phyloP scores from a whole-genome alignment of 2,888 invertebrate genomes.

The Rhaphigaster nebulosa region DNA sequence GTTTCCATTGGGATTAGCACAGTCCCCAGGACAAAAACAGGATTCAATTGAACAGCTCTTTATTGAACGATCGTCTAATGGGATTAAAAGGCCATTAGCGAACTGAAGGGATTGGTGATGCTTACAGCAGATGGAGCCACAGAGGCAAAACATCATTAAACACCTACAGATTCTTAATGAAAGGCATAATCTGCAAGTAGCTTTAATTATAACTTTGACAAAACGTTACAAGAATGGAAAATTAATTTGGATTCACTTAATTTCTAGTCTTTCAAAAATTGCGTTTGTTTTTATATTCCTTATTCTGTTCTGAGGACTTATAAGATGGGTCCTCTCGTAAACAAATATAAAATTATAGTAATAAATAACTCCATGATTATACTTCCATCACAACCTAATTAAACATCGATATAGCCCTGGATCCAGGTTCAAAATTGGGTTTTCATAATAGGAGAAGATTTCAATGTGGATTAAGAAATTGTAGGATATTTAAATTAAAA shows the following conservation, averaged over 20 bases:
- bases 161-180: neutral
- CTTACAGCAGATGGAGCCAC: slow-evolving; percentile 33
- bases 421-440: too few relatives aligned
- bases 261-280: too few relatives aligned
- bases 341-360: too few relatives aligned
- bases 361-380: too few relatives aligned
- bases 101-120: slow-evolving; percentile 30
- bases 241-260: neutral
- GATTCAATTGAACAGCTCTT: slow-evolving; percentile 36
- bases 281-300: too few relatives aligned
- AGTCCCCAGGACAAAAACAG: slow-evolving; percentile 2
- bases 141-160: slow-evolving; percentile 34
- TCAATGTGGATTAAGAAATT: too few relatives aligned
- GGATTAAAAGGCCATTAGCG: slow-evolving; percentile 33
- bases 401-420: too few relatives aligned
- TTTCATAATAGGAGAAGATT: too few relatives aligned
- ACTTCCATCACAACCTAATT: too few relatives aligned
- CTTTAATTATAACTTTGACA: neutral
- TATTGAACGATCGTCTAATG: slow-evolving; percentile 40
- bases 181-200: neutral
- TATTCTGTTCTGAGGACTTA: too few relatives aligned
- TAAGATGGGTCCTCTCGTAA: too few relatives aligned
- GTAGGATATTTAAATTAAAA: too few relatives aligned
- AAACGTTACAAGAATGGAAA: neutral
- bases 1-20: slow-evolving; percentile 22